phyloP scores from a whole-genome alignment of 2,113 vertebrate species.

The Malurus melanocephalus region DNA sequence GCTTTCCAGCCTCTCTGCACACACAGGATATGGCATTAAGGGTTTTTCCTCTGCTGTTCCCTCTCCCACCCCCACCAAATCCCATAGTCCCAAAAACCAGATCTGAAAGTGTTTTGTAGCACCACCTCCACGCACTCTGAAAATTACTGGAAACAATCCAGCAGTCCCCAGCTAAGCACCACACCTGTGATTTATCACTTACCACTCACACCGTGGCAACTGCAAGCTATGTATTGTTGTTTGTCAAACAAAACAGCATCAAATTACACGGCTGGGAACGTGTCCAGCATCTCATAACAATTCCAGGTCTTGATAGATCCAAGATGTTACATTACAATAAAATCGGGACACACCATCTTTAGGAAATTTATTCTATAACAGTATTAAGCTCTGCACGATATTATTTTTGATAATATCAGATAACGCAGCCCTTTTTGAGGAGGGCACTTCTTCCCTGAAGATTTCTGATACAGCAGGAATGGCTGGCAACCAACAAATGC shows the following conservation, averaged over 20 bases:
- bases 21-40: not conserved
- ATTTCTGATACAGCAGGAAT: not conserved
- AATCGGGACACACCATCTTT: not conserved
- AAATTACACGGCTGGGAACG: not conserved
- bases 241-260: slow-evolving; percentile 27
- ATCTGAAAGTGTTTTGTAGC: not conserved
- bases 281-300: not conserved
- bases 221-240: not conserved
- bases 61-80: not conserved
- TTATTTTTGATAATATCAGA: not conserved
- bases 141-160: not conserved
- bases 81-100: not conserved
- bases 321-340: slow-evolving; percentile 13
- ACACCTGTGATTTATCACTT: slow-evolving; percentile 23
- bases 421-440: not conserved
- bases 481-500: not conserved
- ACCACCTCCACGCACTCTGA: not conserved
- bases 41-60: no score
- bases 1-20: accelerated
- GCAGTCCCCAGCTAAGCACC: not conserved
- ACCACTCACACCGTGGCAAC: not conserved
- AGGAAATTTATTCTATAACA: not conserved
- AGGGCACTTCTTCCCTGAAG: not conserved
- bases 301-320: not conserved
- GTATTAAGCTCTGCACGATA: not conserved